A percentile compares a stretch with the other conserved stretches of the same genome.
phyloP scores from a whole-genome alignment of 2,888 invertebrate species.

The Anticlea derivata region DNA sequence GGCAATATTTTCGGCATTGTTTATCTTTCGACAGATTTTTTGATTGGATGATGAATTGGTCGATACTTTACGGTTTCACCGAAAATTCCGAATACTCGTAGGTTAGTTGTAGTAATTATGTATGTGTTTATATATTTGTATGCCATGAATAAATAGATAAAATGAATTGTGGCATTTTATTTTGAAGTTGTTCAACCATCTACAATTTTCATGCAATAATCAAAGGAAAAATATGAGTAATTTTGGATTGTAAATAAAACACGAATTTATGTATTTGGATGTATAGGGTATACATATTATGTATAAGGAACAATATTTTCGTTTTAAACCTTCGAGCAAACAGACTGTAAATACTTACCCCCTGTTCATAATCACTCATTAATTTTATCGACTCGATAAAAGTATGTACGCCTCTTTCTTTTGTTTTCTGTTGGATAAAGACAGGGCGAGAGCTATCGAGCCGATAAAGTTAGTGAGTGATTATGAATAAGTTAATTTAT shows the following conservation, averaged over 20 bases:
- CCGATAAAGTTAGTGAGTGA: too few relatives aligned
- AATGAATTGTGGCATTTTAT: conserved; percentile 2
- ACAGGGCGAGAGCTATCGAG: too few relatives aligned
- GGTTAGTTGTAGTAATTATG: neutral
- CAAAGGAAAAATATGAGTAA: conserved; percentile 35
- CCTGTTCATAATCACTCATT: too few relatives aligned
- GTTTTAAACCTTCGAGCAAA: conserved; percentile 50
- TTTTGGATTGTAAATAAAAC: conserved; percentile 54
- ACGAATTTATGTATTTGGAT: conserved; percentile 51
- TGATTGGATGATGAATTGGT: too few relatives aligned
- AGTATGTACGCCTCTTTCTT: too few relatives aligned
- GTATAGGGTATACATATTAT: conserved; percentile 41
- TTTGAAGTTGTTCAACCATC: neutral
- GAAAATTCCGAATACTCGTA: neutral
- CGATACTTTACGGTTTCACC: neutral
- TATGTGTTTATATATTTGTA: neutral
- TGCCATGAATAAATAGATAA: neutral
- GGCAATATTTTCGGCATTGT: too few relatives aligned
- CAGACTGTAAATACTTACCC: conserved; percentile 39
- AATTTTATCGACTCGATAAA: too few relatives aligned
- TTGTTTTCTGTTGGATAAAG: too few relatives aligned
- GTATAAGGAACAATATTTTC: conserved; percentile 47
- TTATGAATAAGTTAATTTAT: too few relatives aligned
- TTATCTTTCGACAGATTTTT: too few relatives aligned
- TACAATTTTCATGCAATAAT: conserved; percentile 12